These are phyloP conservation scores for Progne subis DNA, from an alignment of 2,113 vertebrate species.

Conservation along the genomic window DNA sequence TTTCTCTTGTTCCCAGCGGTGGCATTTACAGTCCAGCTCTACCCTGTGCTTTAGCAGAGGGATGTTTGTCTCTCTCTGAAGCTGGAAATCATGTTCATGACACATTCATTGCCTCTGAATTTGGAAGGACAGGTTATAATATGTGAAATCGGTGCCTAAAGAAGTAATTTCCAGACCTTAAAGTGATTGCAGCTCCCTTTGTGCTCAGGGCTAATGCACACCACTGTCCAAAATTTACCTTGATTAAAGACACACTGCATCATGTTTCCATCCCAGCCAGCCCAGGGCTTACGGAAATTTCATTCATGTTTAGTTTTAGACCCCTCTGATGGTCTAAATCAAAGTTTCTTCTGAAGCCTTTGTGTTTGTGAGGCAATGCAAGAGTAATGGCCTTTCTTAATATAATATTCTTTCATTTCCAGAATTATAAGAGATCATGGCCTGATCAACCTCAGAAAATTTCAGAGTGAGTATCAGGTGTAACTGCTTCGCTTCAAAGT, in stretches of 20 bases:
- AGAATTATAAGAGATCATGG: slow-evolving; percentile 98
- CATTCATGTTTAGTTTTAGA: neutral
- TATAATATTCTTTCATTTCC: slow-evolving; percentile 63
- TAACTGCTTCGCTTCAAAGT: neutral
- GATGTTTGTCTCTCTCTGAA: neutral
- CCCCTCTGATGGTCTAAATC: neutral
- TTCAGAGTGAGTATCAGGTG: slow-evolving; percentile 89
- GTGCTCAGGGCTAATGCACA: neutral
- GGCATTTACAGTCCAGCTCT: neutral
- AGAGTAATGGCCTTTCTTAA: neutral
- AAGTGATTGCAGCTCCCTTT: neutral
- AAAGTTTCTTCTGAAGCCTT: slow-evolving; percentile 14
- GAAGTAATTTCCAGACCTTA: neutral
- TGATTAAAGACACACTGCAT: neutral
- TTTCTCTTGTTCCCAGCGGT: neutral
- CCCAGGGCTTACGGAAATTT: neutral
- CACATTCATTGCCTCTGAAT: neutral
- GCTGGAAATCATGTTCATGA: neutral
- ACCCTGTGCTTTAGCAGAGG: neutral
- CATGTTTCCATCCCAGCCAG: neutral
- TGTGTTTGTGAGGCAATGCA: neutral
- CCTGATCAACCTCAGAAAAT: slow-evolving; percentile 95
- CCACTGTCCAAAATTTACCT: neutral
- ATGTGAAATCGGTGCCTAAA: neutral
- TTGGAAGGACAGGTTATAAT: neutral